Conservation (phyloP, 2,797 vertebrate species). For the Sebastes elongatus region DNA sequence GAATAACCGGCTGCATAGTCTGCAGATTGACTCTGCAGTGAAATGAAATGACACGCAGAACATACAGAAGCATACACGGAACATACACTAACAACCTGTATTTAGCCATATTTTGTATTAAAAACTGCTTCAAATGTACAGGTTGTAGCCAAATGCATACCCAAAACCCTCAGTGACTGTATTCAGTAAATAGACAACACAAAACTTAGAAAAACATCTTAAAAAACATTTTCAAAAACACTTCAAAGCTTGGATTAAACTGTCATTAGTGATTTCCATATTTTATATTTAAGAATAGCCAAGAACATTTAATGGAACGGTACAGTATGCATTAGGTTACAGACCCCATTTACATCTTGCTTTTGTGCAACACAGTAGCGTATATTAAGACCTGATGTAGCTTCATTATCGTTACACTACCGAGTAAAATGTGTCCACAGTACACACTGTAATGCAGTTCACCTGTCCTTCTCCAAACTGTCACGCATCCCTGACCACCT, state of each 20-base stretch:
- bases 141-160: not conserved
- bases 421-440: not conserved
- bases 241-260: not conserved
- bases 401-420: not conserved
- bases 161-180: not conserved
- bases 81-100: constrained; percentile 4
- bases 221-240: not conserved
- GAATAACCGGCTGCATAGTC: constrained; percentile 4
- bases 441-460: not conserved
- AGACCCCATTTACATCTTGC: not conserved
- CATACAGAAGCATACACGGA: constrained; percentile 25
- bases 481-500: not conserved
- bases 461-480: not conserved
- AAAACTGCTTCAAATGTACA: not conserved
- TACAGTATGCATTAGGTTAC: not conserved
- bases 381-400: not conserved
- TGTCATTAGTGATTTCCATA: not conserved
- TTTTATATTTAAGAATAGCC: not conserved
- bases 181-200: not conserved
- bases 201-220: not conserved
- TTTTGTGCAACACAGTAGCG: not conserved
- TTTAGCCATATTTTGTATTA: not conserved
- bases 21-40: constrained; percentile 12
- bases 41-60: constrained; percentile 42
- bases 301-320: not conserved